Evolutionary conservation across 1,140 invertebrate genomes (phyloP).

Genomic region (Maconellicoccus hirsutus): DNA sequence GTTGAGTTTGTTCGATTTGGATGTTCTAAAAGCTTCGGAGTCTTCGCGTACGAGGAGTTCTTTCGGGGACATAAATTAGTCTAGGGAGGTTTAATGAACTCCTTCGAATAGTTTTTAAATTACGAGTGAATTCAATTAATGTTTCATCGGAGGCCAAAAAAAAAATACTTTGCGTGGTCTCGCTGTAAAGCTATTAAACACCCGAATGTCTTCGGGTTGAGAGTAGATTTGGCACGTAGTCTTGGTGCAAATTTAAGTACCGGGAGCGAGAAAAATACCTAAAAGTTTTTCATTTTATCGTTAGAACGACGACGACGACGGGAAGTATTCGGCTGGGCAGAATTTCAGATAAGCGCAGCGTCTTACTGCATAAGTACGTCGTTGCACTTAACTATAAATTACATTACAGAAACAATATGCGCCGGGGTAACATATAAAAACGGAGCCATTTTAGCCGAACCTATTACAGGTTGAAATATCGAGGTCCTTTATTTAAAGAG

Average conservation of each 20-base stretch:
- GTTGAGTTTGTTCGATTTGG: too few relatives aligned
- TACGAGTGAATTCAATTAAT: too few relatives aligned
- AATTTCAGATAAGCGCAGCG: conserved; percentile 13
- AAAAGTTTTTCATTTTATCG: conserved; percentile 9
- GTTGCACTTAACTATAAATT: conserved; percentile 20
- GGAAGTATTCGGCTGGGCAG: background rate
- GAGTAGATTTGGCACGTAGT: background rate
- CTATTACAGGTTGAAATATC: conserved; percentile 17
- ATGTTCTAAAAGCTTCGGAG: too few relatives aligned
- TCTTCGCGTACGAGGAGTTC: too few relatives aligned
- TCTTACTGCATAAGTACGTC: conserved; percentile 14
- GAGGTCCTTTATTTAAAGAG: conserved; percentile 18
- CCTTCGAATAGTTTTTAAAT: too few relatives aligned
- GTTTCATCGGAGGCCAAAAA: too few relatives aligned
- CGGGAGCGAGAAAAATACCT: background rate
- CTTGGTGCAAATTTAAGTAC: background rate
- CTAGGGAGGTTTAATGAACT: too few relatives aligned
- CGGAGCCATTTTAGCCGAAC: conserved; percentile 11
- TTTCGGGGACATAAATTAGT: too few relatives aligned
- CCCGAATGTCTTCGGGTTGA: background rate
- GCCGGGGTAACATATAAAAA: background rate
- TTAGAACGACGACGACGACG: background rate
- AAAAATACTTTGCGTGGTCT: too few relatives aligned
- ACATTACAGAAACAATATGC: conserved; percentile 20
- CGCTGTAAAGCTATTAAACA: too few relatives aligned